A percentile compares a stretch with the other conserved stretches of the same genome.
phyloP scores from a whole-genome alignment of 2,113 vertebrate genomes.

The Phyllostomus hastatus region DNA sequence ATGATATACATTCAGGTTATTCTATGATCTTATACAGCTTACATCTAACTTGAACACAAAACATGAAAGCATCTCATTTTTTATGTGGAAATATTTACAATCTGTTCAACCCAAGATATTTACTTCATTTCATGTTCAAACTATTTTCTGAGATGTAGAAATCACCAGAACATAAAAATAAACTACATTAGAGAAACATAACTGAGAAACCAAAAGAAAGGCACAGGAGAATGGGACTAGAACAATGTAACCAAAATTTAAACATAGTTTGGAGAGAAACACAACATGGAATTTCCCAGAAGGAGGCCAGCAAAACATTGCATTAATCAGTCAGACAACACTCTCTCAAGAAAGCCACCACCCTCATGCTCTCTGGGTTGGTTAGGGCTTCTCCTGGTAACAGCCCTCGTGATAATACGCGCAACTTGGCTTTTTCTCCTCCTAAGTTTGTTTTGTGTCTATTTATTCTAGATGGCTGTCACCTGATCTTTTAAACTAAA shows the following conservation, averaged over 20 bases:
- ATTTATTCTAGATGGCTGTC: neutral
- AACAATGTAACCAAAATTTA: neutral
- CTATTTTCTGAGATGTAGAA: constrained; percentile 4
- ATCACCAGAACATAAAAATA: constrained; percentile 4
- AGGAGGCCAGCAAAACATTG: neutral
- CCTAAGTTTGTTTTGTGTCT: neutral
- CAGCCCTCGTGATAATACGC: neutral
- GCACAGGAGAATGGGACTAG: neutral
- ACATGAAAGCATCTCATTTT: constrained; percentile 34
- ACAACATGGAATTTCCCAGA: neutral
- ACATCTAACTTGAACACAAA: constrained; percentile 50
- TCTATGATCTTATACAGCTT: constrained; percentile 34
- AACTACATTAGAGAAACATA: neutral
- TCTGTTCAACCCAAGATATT: neutral
- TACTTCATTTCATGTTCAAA: constrained; percentile 4
- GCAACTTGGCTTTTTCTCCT: neutral
- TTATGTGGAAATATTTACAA: constrained; percentile 37
- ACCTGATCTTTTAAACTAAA: neutral
- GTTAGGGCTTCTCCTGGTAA: neutral
- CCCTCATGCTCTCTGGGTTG: neutral
- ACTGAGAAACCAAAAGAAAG: neutral
- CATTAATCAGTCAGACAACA: neutral
- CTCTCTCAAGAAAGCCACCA: neutral
- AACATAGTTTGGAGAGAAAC: neutral
- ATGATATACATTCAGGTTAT: neutral